Conservation (phyloP, 2,797 vertebrate species). For the Syngnathus rostellatus region DNA sequence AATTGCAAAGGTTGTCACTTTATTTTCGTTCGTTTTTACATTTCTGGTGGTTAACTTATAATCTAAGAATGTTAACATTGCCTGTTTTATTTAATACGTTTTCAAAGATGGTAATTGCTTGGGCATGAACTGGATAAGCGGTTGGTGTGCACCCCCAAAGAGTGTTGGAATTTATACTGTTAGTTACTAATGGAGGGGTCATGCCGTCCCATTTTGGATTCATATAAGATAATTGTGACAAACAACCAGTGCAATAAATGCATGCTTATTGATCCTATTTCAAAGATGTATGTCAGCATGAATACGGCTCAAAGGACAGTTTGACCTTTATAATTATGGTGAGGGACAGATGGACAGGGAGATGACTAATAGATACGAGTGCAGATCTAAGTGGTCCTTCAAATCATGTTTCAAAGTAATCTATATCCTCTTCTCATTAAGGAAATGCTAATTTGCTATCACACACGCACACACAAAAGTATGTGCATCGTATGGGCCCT, state of each 20-base stretch:
- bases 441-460: slow-evolving; percentile 6
- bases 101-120: neutral
- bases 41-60: neutral
- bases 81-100: too few relatives aligned
- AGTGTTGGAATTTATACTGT: neutral
- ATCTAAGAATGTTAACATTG: neutral
- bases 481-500: neutral
- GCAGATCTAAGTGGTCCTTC: slow-evolving; percentile 25
- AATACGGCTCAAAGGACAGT: slow-evolving; percentile 18
- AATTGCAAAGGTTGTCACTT: neutral
- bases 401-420: slow-evolving; percentile 25
- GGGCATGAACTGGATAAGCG: too few relatives aligned
- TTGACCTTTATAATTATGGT: slow-evolving; percentile 42
- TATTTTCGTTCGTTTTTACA: neutral
- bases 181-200: too few relatives aligned
- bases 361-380: slow-evolving; percentile 41
- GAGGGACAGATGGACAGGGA: slow-evolving; percentile 17
- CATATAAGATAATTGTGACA: neutral
- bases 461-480: neutral
- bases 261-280: slow-evolving; percentile 20
- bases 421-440: slow-evolving; percentile 12
- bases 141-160: neutral
- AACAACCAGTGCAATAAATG: neutral
- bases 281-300: slow-evolving; percentile 8
- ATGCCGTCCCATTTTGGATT: neutral